Conservation (phyloP, 1,140 invertebrate species). For the Nasonia vitripennis region DNA sequence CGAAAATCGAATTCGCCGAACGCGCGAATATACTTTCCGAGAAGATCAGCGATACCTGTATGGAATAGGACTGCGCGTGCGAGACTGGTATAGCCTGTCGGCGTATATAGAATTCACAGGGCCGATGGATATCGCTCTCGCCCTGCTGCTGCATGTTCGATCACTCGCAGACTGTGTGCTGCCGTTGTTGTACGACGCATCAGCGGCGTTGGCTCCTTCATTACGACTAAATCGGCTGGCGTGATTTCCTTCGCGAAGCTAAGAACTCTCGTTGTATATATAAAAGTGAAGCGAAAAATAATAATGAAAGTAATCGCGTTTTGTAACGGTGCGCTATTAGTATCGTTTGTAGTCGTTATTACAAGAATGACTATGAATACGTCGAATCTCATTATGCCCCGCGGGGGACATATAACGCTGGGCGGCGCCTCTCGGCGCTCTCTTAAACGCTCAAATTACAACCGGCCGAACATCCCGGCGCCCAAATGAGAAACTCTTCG, state of each 20-base stretch:
- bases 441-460: conserved; percentile 67
- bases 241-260: not conserved
- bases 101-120: conserved; percentile 7
- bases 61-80: too few relatives aligned
- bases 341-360: conserved; percentile 65
- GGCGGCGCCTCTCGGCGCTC: conserved; percentile 56
- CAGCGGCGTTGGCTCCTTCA: not conserved
- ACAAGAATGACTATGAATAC: conserved; percentile 70
- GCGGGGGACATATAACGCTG: conserved; percentile 55
- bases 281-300: too few relatives aligned
- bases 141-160: conserved; percentile 33
- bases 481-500: conserved; percentile 6
- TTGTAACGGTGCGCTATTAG: conserved; percentile 60
- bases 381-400: conserved; percentile 64
- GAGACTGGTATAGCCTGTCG: not conserved
- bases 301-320: not conserved
- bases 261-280: too few relatives aligned
- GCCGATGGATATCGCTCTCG: conserved; percentile 32
- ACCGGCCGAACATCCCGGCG: conserved; percentile 29
- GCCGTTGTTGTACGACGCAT: not conserved
- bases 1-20: too few relatives aligned
- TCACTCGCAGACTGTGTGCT: conserved; percentile 18
- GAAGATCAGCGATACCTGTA: too few relatives aligned
- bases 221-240: conserved; percentile 28
- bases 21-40: too few relatives aligned